Evolutionary conservation across 2,113 vertebrate species (phyloP).

Genomic region (Poeciliopsis retropinna): DNA sequence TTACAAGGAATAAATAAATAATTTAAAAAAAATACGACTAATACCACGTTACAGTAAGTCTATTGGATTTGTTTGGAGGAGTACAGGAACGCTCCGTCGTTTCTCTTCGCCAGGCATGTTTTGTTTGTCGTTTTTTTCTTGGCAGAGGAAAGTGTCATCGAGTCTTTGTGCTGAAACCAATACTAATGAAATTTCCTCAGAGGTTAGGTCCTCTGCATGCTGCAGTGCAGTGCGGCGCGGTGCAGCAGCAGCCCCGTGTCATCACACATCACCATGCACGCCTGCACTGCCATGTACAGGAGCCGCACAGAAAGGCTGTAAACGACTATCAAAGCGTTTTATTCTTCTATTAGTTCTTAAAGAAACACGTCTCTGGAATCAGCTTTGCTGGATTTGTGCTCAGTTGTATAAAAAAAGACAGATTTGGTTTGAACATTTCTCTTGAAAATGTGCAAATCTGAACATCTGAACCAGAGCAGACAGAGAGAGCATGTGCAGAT

Average conservation of each 20-base stretch:
- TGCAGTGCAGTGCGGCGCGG: constrained; percentile 50
- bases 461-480: too few species aligned
- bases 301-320: background rate
- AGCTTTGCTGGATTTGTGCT: too few species aligned
- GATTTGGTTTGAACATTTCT: too few species aligned
- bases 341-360: too few species aligned
- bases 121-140: constrained; percentile 14
- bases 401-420: too few species aligned
- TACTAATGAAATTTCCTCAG: constrained; percentile 38
- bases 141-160: constrained; percentile 23
- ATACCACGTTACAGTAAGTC: background rate
- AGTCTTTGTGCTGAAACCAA: constrained; percentile 28
- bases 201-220: constrained; percentile 23
- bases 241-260: constrained; percentile 7
- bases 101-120: constrained; percentile 3
- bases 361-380: too few species aligned
- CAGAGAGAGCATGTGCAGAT: too few species aligned
- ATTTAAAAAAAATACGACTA: background rate
- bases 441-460: too few species aligned
- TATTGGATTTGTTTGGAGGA: constrained; percentile 14
- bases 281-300: background rate
- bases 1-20: background rate
- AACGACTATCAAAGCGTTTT: too few species aligned
- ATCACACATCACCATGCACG: background rate
- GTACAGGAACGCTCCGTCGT: constrained; percentile 33